Percentiles rank a stretch among this genome's conserved stretches.
These are phyloP conservation scores for Bovichtus variegatus DNA, from an alignment of 2,797 vertebrate genomes.

Conservation along the genomic window DNA sequence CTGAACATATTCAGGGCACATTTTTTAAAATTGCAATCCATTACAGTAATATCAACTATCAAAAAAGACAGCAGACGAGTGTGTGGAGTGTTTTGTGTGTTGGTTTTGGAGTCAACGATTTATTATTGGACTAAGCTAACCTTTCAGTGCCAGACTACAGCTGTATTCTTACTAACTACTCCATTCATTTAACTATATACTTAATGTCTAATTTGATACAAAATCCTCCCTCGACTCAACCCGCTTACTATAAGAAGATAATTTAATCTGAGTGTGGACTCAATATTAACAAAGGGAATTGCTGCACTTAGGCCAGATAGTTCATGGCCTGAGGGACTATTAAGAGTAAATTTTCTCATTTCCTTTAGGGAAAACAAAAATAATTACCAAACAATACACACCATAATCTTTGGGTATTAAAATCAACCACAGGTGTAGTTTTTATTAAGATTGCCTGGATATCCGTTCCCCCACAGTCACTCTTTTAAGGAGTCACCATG, in stretches of 20 bases:
- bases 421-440: slow-evolving; percentile 16
- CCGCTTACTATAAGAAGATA: slow-evolving; percentile 32
- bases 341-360: slow-evolving; percentile 29
- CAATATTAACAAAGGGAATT: slow-evolving; percentile 35
- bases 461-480: neutral
- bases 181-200: neutral
- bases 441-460: slow-evolving; percentile 13
- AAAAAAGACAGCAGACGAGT: slow-evolving; percentile 77
- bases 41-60: slow-evolving; percentile 62
- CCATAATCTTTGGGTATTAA: slow-evolving; percentile 12
- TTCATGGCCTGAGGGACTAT: slow-evolving; percentile 25
- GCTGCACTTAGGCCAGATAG: slow-evolving; percentile 30
- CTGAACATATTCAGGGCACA: slow-evolving; percentile 15
- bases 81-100: too few relatives aligned
- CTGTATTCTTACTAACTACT: neutral
- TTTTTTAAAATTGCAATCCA: slow-evolving; percentile 71
- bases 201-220: slow-evolving; percentile 19
- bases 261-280: slow-evolving; percentile 25
- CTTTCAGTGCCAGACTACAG: neutral
- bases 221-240: slow-evolving; percentile 23
- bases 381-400: slow-evolving; percentile 29
- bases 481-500: slow-evolving; percentile 2
- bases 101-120: neutral
- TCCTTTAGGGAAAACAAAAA: slow-evolving; percentile 33
- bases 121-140: neutral